Conservation (phyloP, 2,888 invertebrate genomes). For the Agrochola lota region DNA sequence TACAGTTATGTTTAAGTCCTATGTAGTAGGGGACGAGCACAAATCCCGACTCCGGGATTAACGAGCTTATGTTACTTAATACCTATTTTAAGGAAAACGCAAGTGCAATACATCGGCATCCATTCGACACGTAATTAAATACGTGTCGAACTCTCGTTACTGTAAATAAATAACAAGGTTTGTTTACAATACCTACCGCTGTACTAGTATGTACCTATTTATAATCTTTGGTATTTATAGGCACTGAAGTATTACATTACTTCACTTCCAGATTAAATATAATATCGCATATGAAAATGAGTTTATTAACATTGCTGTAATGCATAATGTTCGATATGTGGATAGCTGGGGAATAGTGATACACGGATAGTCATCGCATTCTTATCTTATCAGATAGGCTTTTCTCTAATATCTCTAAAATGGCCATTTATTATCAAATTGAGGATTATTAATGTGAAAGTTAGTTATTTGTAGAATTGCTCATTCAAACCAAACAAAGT, state of each 20-base stretch:
- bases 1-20: not conserved
- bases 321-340: constrained; percentile 3
- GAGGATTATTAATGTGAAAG: not conserved
- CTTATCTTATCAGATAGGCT: constrained; percentile 13
- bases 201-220: not conserved
- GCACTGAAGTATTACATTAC: not conserved
- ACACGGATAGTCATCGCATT: not conserved
- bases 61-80: not conserved
- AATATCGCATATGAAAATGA: not conserved
- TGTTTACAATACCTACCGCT: not conserved
- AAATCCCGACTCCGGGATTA: not conserved
- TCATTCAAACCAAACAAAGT: too few relatives aligned
- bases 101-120: not conserved
- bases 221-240: not conserved
- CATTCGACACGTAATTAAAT: not conserved
- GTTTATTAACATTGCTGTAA: constrained; percentile 4
- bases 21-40: not conserved
- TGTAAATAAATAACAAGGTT: constrained; percentile 15
- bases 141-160: not conserved
- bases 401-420: not conserved
- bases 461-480: not conserved
- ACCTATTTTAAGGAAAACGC: not conserved
- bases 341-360: not conserved
- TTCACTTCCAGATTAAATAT: not conserved
- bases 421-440: not conserved